Evolutionary conservation across 1,140 invertebrate species (phyloP), one percentile per base, ranked within the genome.

Genomic region (Lycorma delicatula): DNA sequence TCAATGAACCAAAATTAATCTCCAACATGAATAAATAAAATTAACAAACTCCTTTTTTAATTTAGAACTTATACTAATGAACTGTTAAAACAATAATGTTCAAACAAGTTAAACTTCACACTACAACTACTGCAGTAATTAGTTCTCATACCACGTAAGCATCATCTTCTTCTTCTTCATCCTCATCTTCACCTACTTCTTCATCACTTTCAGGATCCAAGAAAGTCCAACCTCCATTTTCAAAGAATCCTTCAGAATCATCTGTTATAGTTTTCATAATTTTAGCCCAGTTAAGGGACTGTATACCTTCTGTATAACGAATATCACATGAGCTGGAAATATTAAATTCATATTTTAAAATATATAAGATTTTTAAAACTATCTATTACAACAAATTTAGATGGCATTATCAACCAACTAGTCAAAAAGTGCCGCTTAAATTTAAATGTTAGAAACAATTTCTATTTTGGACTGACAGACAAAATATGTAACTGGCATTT

Each of bases 251-350:
- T 70, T 97, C 93, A 0, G 95, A 94, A 76, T 99, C 96, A 72
- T 99, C 96, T 0, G 87, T 91, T 64, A 99, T 99, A 0, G 96
- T 99, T 75, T 99, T 99, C 97, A 99, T 99, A 65, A 99, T 97
- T 74, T 99, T 99, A 0, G 88, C 83, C 97, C 97, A 99, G 75
- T 99, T 99, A 54, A 99, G 80, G 23, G 93, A 97, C 70, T 99
- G 96, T 47, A 98, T 90, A 67, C 97, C 97, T 74, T 99, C 97
- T 0, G 94, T 93, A 70, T 98, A 99, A 29, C 91, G 83, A 61
- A 98, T 97, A 68, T 98, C 95, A 72, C 93, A 97, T 1, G 93
- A 96, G 70, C 88, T 91, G 67, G 56, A 73, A 70, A 64, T n/a
- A n/a, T 41, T 41, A 41, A 13, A 41, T 20, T 3, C 31, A 38